Conservation (phyloP, 1,140 invertebrate species). For the Pogonomyrmex californicus region DNA sequence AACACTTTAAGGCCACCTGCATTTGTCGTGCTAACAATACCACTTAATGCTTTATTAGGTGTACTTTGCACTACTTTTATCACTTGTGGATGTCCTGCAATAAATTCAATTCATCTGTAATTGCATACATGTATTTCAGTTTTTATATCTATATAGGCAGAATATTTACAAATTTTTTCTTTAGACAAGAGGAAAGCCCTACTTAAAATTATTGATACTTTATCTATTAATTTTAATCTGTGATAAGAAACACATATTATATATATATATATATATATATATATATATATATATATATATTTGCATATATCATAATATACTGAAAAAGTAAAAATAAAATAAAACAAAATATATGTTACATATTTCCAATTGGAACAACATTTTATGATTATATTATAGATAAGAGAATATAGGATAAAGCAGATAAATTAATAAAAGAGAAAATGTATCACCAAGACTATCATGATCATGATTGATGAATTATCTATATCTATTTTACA, state of each 20-base stretch:
- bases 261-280: neutral
- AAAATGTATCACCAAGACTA: neutral
- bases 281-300: neutral
- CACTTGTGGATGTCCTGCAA: conserved; percentile 89
- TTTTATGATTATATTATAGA: neutral
- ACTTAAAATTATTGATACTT: neutral
- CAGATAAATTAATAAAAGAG: neutral
- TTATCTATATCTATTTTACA: neutral
- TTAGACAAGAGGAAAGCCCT: neutral
- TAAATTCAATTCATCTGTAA: conserved; percentile 45
- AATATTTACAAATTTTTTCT: neutral
- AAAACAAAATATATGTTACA: neutral
- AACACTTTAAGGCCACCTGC: conserved; percentile 87
- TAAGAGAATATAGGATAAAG: too few species aligned
- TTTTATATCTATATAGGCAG: neutral
- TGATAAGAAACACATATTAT: neutral
- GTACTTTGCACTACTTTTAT: conserved; percentile 89
- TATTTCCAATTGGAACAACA: neutral
- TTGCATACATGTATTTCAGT: neutral
- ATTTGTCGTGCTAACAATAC: conserved; percentile 86
- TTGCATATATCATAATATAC: neutral
- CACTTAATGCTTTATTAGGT: conserved; percentile 85
- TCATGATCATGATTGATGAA: neutral
- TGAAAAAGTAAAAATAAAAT: neutral
- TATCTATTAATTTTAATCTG: neutral